phyloP scores from a whole-genome alignment of 2,888 invertebrate genomes.

The Deroplatys truncata region DNA sequence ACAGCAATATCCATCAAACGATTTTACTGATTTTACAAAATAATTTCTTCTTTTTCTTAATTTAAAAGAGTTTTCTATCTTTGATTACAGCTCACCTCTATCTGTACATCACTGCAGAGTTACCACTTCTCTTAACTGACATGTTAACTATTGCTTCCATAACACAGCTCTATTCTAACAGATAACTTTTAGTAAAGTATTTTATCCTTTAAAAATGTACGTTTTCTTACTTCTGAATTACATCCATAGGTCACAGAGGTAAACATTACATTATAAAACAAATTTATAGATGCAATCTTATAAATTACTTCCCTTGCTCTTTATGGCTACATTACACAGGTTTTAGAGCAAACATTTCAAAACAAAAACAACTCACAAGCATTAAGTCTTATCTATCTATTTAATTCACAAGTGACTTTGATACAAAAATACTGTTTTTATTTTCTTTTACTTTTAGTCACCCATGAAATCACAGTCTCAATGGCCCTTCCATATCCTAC shows the following conservation, averaged over 20 bases:
- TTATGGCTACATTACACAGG: neutral
- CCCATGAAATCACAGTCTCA: constrained; percentile 27
- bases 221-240: neutral
- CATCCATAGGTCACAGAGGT: neutral
- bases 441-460: constrained; percentile 22
- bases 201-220: neutral
- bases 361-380: neutral
- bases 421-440: constrained; percentile 30
- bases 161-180: neutral
- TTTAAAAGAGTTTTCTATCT: neutral
- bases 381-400: constrained; percentile 10
- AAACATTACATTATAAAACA: neutral
- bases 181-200: neutral
- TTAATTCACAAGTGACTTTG: constrained; percentile 23
- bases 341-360: neutral
- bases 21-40: neutral
- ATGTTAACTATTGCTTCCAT: neutral
- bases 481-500: constrained; percentile 21
- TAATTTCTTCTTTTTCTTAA: neutral
- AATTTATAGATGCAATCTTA: neutral
- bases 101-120: neutral
- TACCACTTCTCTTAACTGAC: neutral
- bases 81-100: neutral
- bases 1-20: neutral
- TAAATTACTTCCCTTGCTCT: neutral